Evolutionary conservation across 2,797 vertebrate genomes (phyloP).

Genomic region (Lagodon rhomboides): DNA sequence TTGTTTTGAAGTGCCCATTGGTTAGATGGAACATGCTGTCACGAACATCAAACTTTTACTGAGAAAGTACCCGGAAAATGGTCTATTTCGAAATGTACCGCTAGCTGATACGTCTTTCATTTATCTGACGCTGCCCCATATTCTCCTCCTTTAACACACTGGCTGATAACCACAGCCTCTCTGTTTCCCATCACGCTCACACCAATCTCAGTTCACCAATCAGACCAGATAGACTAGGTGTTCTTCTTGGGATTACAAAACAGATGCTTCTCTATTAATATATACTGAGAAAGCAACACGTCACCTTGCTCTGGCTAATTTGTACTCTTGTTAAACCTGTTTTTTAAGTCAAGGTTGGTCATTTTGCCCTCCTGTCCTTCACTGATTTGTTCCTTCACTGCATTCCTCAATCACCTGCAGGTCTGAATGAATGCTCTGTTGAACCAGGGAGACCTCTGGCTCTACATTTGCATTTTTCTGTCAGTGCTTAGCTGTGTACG

Average conservation of each 20-base stretch:
- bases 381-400: neutral
- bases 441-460: conserved; percentile 6
- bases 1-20: neutral
- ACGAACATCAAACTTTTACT: neutral
- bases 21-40: neutral
- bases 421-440: conserved; percentile 80
- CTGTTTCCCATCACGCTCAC: conserved; percentile 50
- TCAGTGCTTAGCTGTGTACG: conserved; percentile 27
- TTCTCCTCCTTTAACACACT: neutral
- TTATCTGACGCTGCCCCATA: neutral
- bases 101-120: neutral
- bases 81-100: neutral
- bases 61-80: neutral
- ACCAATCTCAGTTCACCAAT: conserved; percentile 28
- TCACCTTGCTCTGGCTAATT: neutral
- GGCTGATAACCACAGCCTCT: conserved; percentile 20
- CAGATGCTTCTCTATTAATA: neutral
- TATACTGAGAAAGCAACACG: neutral
- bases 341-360: conserved; percentile 10
- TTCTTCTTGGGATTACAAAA: neutral
- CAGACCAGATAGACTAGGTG: conserved; percentile 34
- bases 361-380: neutral
- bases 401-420: conserved; percentile 34
- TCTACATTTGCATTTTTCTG: conserved; percentile 37
- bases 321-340: neutral